Evolutionary conservation across 2,888 invertebrate species (phyloP), one percentile per base, ranked within the genome.

Genomic region (Campoplex capitator): DNA sequence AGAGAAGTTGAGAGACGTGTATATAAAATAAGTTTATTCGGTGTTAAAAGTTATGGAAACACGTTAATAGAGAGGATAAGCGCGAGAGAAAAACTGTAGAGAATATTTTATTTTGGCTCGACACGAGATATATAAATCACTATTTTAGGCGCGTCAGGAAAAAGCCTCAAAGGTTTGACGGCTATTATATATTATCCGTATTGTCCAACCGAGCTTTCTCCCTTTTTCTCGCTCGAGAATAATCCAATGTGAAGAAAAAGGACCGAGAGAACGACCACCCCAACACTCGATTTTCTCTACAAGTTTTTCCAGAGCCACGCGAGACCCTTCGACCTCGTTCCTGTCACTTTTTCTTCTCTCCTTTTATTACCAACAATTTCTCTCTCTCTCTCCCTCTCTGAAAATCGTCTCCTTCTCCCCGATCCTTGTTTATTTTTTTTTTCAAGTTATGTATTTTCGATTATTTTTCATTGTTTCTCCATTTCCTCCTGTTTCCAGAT

Each of bases 281-380:
- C 78, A 78, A 45, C 74, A 73, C 81, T 82, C 51, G 56, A 23
- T 70, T n/a, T 71, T 35, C 45, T 67, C n/a, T 23, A n/a, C n/a
- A n/a, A 51, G 32, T 58, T 67, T 70, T 76, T 58, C 62, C 70
- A 42, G n/a, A 75, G 86, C 56, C 86, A 86, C 86, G 80, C 86
- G 86, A 83, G 86, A 86, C 86, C 83, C 79, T 85, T 78, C 70
- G 77, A 56, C 74, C 78, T 67, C 48, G 48, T 62, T 62, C 11
- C 16, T 16, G 13, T 45, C 45, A 28, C 67, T 67, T 32, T 48
- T 70, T 18, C 62, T 13, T 75, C 51, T 58, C 68, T 38, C 23
- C 51, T 28, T 23, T 28, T 56, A 38, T 76, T 80, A 58, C 28
- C 58, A 13, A 58, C 28, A 4, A 58, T 13, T 28, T 58, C 23